Evolutionary conservation across 2,797 vertebrate genomes (phyloP).

Genomic region (Falco naumanni): DNA sequence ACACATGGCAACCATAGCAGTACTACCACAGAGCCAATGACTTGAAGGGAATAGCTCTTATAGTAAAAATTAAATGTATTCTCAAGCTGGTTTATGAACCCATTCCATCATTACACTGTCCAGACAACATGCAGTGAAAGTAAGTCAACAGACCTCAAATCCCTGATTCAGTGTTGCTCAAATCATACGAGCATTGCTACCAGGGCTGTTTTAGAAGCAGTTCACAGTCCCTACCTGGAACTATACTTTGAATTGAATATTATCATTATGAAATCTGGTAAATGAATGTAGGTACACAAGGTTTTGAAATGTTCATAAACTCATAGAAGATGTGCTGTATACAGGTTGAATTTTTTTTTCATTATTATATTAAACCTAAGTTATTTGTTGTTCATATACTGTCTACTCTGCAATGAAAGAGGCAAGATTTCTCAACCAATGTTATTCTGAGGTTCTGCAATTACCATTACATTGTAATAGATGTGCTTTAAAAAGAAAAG

Average conservation of each 20-base stretch:
- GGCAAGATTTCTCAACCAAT: neutral
- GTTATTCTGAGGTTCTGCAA: neutral
- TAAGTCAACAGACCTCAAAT: neutral
- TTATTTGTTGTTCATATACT: neutral
- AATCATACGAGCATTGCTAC: neutral
- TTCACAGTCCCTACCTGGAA: neutral
- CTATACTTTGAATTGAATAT: neutral
- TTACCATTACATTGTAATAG: neutral
- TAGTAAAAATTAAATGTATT: neutral
- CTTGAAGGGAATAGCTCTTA: neutral
- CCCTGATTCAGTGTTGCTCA: neutral
- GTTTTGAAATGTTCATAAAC: neutral
- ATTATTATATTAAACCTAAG: neutral
- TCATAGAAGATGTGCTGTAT: neutral
- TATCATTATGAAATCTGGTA: neutral
- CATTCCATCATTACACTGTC: neutral
- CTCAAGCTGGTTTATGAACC: neutral
- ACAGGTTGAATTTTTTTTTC: neutral
- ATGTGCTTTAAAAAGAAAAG: neutral
- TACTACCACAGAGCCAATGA: neutral
- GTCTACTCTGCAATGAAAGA: neutral
- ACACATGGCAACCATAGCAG: neutral
- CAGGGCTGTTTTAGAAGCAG: neutral
- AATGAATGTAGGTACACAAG: neutral
- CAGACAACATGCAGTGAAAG: neutral